phyloP scores from a whole-genome alignment of 2,888 invertebrate species.

The Tenthredo amoena region DNA sequence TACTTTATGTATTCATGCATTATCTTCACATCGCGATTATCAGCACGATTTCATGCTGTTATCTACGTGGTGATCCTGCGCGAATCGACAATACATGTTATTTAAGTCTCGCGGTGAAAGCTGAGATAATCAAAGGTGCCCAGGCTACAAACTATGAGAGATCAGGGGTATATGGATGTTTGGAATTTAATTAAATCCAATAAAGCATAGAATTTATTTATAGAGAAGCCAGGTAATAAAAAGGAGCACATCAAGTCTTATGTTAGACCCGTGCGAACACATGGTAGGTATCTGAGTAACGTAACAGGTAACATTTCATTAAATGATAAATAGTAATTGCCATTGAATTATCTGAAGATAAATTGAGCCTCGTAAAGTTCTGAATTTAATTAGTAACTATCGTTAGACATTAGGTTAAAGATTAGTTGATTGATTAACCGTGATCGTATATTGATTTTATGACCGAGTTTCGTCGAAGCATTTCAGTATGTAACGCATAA shows the following conservation, averaged over 20 bases:
- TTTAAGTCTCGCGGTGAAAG: slow-evolving; percentile 26
- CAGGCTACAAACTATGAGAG: slow-evolving; percentile 6
- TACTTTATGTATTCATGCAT: background rate
- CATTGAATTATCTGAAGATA: background rate
- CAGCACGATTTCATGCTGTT: slow-evolving; percentile 3
- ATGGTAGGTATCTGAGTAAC: background rate
- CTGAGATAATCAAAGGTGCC: background rate
- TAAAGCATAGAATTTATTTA: background rate
- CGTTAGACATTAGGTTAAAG: background rate
- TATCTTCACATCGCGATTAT: slow-evolving; percentile 41
- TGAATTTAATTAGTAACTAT: background rate
- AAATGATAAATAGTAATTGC: background rate
- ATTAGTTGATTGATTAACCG: background rate
- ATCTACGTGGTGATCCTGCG: slow-evolving; percentile 30
- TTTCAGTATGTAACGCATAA: background rate
- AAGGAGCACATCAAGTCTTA: background rate
- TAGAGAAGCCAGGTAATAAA: background rate
- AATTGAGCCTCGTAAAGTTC: background rate
- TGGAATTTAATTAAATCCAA: background rate
- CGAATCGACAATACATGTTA: background rate
- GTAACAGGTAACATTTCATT: background rate
- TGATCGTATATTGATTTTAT: background rate
- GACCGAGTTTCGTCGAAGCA: background rate
- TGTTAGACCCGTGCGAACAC: background rate
- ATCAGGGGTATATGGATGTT: background rate